These are phyloP conservation scores for Eucriotettix oculatus DNA, from an alignment of 2,888 invertebrate genomes.

Conservation along the genomic window DNA sequence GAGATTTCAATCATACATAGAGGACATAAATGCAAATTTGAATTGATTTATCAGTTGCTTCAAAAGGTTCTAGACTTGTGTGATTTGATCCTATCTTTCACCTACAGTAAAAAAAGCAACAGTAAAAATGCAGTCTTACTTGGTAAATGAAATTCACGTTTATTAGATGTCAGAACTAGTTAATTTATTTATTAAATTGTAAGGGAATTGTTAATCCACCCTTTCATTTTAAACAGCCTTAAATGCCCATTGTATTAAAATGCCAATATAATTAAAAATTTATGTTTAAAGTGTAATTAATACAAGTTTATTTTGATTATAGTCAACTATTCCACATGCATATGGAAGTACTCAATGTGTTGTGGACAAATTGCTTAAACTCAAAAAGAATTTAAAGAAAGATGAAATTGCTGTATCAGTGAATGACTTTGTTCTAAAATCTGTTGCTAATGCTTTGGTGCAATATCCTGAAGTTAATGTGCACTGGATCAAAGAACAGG, in stretches of 20 bases:
- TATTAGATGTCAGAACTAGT: no score
- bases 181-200: no score
- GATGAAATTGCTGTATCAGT: slow-evolving; percentile 39
- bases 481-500: slow-evolving; percentile 29
- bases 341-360: slow-evolving; percentile 39
- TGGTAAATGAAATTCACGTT: no score
- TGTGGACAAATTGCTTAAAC: slow-evolving; percentile 30
- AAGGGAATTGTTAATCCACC: no score
- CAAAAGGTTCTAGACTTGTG: no score
- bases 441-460: slow-evolving; percentile 39
- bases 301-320: slow-evolving; percentile 15
- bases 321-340: slow-evolving; percentile 46
- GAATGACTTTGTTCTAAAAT: slow-evolving; percentile 49
- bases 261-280: background rate
- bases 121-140: no score
- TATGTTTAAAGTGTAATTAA: background rate
- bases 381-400: slow-evolving; percentile 33
- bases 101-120: no score
- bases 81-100: no score
- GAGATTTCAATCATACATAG: no score
- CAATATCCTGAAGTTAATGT: slow-evolving; percentile 31
- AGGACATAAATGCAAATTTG: no score
- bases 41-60: no score
- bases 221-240: background rate
- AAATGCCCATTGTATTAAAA: background rate